A percentile compares a stretch with the other conserved stretches of the same genome.
Evolutionary conservation across 2,113 vertebrate genomes (phyloP).

Genomic region (Corythaeola cristata): DNA sequence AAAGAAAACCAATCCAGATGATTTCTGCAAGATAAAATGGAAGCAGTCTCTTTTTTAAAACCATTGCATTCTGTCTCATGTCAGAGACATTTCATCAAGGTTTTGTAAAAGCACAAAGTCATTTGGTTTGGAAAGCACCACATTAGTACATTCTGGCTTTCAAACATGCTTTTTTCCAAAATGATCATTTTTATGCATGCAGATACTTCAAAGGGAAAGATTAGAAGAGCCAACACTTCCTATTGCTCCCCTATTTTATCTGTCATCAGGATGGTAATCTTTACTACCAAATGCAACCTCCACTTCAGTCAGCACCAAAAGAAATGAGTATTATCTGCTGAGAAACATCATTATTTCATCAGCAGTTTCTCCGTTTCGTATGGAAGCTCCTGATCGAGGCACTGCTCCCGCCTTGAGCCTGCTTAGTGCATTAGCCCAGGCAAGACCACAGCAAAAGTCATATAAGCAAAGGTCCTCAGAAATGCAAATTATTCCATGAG

Average conservation of each 20-base stretch:
- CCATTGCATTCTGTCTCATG: background rate
- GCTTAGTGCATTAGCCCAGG: background rate
- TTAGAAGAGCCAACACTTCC: background rate
- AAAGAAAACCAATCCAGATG: background rate
- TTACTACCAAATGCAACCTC: background rate
- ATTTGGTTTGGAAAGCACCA: background rate
- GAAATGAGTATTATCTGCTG: background rate
- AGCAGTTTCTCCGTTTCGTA: background rate
- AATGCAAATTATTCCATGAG: background rate
- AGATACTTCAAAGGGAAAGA: slow-evolving; percentile 19
- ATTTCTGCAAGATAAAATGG: background rate
- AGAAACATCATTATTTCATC: background rate
- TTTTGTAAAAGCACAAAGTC: background rate
- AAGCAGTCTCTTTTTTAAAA: background rate
- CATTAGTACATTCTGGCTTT: background rate
- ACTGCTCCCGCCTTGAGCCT: background rate
- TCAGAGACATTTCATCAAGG: background rate
- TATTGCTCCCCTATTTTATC: background rate
- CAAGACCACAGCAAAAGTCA: background rate
- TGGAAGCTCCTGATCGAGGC: background rate
- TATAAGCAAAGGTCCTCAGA: background rate
- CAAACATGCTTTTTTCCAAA: background rate
- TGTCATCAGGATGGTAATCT: background rate
- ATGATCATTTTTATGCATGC: background rate
- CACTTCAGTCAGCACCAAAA: background rate